Evolutionary conservation across 2,888 invertebrate genomes (phyloP), one percentile per base, ranked within the genome.

Genomic region (Zeuzera pyrina): DNA sequence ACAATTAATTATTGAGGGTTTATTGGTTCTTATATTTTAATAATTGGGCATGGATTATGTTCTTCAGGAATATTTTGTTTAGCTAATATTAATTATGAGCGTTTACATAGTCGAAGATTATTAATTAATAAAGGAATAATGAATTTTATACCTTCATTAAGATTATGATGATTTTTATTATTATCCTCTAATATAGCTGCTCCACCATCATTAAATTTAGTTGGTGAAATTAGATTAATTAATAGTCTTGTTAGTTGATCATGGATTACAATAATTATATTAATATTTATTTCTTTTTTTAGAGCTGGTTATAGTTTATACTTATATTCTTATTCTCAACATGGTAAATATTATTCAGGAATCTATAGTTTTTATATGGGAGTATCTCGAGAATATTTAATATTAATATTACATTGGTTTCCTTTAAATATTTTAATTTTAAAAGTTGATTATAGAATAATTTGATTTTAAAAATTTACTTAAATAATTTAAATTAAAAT

Each of bases 401-500:
- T 87, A 50, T 77, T 88, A 69, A 51, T 88, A 48, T 71, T 88
- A 55, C 88, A 88, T 85, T 88, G 86, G 67, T 57, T 88, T 42
- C 86, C 87, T 49, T 84, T 88, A 76, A 88, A 88, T 87, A 57
- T 88, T 49, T 59, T 87, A 63, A 63, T 88, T 77, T 65, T 88
- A 58, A 85, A 84, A 46, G 61, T 84, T 53, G 85, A 85, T 60
- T 68, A 68, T 53, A 59, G 69, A 57, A 57, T 78, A 60, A 66
- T 84, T 61, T 86, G 76, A 57, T 65, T 86, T 68, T n/a, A n/a
- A n/a, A n/a, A n/a, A n/a, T n/a, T n/a, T 78, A 78, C 68, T 87
- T 87, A 85, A 85, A 81, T 88, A 88, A 85, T 89, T 89, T 87
- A 88, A 74, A 28, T 44, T n/a, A 87, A 87, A 88, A 88, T 86